Base-by-base conservation (phyloP, 2,113 vertebrate genomes). In the Delphinapterus leucas region DNA sequence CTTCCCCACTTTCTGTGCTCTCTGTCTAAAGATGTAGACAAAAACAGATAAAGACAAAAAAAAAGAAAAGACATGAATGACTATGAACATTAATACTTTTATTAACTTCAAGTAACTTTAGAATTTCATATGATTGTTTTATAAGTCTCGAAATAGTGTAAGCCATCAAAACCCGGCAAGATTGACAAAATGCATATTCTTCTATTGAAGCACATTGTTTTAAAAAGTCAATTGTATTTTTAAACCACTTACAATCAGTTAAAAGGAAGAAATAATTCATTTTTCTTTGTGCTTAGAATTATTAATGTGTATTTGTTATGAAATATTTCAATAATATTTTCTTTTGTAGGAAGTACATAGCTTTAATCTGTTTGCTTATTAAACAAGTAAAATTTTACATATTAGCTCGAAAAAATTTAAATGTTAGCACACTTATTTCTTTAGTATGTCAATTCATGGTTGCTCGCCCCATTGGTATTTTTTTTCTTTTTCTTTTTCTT, bases 1-100 rank as follows among this genome's bases (percentile, higher is more conserved):
- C 98, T 93, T 99, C 99, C 68, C 98, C 98, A 88, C 73, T 94
- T 96, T 99, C 98, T 55, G 95, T 92, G 81, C 98, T 99, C 88
- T 99, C 98, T 86, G 98, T 98, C 99, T 99, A 93, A 89, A 97
- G 86, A 82, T 80, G 86, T 92, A 97, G 55, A 63, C 47, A 94
- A 87, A 95, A 89, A 55, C 67, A 96, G 17, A 49, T 26, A 87
- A 63, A 83, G 14, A 73, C 44, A 92, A 95, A 81, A 15, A 15
- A 38, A 88, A 53, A 49, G 28, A 90, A 94, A 90, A 92, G 13
- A 41, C 12, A 26, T 14, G 9, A 87, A 21, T 47, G 25, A 70
- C 36, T 74, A 23, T 95, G 23, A 93, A 25, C 33, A 55, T 28
- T 86, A 76, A 80, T 76, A 53, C 7, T 85, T 92, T 36, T 44